These are phyloP conservation scores for Microchrysa polita DNA, from an alignment of 2,888 invertebrate species.

Conservation along the genomic window DNA sequence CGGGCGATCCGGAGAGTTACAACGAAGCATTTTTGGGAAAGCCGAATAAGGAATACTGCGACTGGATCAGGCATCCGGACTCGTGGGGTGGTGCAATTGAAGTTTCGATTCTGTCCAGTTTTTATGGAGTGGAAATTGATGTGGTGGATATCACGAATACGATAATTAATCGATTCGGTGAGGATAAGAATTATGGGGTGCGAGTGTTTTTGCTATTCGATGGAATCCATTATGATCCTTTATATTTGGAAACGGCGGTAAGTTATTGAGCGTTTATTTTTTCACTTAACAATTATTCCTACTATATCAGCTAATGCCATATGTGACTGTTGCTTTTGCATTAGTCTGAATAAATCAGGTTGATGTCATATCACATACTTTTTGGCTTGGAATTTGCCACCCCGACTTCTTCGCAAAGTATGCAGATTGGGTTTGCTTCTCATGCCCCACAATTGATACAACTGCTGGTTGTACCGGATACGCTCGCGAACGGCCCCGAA, in stretches of 20 bases:
- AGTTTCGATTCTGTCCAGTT: constrained; percentile 84
- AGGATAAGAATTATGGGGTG: constrained; percentile 85
- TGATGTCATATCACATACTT: no score
- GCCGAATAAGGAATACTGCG: constrained; percentile 85
- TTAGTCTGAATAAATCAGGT: no score
- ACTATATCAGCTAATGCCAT: no score
- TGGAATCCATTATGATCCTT: constrained; percentile 95
- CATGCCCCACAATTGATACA: no score
- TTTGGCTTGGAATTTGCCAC: no score
- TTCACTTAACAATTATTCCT: no score
- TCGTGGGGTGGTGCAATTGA: constrained; percentile 98
- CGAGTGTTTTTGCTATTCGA: constrained; percentile 91
- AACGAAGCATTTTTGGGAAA: constrained; percentile 87
- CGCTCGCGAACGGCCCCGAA: no score
- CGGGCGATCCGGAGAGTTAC: constrained; percentile 79
- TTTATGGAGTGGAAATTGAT: constrained; percentile 90
- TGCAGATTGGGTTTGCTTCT: no score
- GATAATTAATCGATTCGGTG: constrained; percentile 92
- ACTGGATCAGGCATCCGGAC: constrained; percentile 88
- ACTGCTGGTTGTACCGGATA: no score
- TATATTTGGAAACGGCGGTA: constrained; percentile 86
- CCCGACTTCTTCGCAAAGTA: no score
- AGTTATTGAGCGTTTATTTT: constrained; percentile 59
- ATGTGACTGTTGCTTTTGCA: no score
- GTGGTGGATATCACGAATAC: constrained; percentile 92